Base-by-base conservation (phyloP, 1,140 invertebrate genomes). In the Caenorhabditis brenneri region DNA sequence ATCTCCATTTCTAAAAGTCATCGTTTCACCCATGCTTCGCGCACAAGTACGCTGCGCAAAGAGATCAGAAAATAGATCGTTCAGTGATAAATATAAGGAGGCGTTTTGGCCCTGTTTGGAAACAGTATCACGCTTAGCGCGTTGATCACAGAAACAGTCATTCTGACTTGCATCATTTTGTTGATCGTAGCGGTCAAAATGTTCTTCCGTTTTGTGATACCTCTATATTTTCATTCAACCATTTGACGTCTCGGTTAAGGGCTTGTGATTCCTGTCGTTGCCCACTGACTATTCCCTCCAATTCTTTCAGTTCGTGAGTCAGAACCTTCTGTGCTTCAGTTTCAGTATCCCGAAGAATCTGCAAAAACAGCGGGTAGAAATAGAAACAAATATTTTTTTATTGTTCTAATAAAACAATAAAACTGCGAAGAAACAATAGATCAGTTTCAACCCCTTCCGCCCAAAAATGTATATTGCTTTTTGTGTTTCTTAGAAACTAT, bases 161-260 rank as follows among this genome's bases (percentile, higher is more conserved):
- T 33, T 58, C 53, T 29, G 49, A 58, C n/a, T 65, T 65, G 31
- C 58, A 65, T 65, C 58, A 65, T 65, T 5, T 7, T 3, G 16
- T 65, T 3, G 58, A 65, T 36, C 58, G 31, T 9, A 7, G 19
- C 58, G 58, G 58, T 65, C 58, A 42, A 74, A 74, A 74, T 74
- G 65, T 74, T 42, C 15, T 65, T 19, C 10, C n/a, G 16, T 36
- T 65, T 74, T 42, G 1, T 46, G n/a, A 22, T 27, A 74, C 65
- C 65, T 74, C 29, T n/a, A 74, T 74, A n/a, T 74, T 74, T 46
- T 74, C 36, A 42, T 42, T 74, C 36, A 74, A n/a, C 65, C 65
- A 74, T 46, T 74, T 74, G 7, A 74, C 36, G 24, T 74, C 65
- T 24, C n/a, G 16, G 10, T 15, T 24, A 3, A 74, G 15, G 6